Evolutionary conservation across 2,797 vertebrate species (phyloP).

Genomic region (Menidia menidia): DNA sequence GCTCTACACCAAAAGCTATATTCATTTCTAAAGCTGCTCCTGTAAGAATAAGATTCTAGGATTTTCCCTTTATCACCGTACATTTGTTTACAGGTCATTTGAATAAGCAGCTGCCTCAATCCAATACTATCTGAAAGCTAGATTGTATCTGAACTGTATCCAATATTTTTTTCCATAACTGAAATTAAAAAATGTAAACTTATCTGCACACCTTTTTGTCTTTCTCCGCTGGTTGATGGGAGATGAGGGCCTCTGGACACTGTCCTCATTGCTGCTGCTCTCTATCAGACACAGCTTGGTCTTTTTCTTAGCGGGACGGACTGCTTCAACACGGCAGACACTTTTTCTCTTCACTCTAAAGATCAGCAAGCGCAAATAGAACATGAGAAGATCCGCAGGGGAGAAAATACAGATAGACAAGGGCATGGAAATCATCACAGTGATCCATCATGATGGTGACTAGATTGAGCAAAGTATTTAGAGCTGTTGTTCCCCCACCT

Average conservation of each 20-base stretch:
- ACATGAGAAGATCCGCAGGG: background rate
- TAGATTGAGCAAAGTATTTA: background rate
- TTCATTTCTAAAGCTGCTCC: too few relatives aligned
- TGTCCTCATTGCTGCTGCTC: conserved; percentile 20
- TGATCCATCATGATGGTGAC: background rate
- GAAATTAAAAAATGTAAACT: background rate
- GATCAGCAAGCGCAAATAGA: background rate
- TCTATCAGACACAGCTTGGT: background rate
- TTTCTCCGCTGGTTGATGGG: background rate
- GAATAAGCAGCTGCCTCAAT: background rate
- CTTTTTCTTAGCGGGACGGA: conserved; percentile 3
- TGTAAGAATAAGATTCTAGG: too few relatives aligned
- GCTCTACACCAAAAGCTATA: too few relatives aligned
- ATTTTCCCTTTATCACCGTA: too few relatives aligned
- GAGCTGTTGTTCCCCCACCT: conserved; percentile 42
- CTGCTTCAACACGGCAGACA: background rate
- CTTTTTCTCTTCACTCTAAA: conserved; percentile 9
- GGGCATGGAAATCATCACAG: background rate
- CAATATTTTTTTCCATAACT: background rate
- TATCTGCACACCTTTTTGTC: background rate
- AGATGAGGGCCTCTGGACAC: background rate
- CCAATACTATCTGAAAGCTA: background rate
- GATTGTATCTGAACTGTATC: background rate
- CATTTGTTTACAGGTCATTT: background rate
- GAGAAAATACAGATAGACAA: background rate